Evolutionary conservation across 2,888 invertebrate species (phyloP), one percentile per base, ranked within the genome.

Genomic region (Phengaris arion): DNA sequence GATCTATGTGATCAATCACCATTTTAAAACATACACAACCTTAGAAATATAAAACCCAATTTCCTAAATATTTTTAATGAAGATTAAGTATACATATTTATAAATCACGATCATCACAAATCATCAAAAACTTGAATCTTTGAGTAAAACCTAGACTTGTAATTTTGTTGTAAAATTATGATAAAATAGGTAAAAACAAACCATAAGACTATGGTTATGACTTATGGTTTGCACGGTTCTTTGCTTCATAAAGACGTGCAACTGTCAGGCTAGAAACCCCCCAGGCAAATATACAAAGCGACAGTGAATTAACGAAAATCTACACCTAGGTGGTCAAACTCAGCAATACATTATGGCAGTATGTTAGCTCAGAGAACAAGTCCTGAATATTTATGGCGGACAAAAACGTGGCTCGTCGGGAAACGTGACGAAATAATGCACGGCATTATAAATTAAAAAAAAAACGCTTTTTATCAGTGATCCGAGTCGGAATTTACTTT

Each of bases 311-410:
- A 77, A 52, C 15, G 72, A 45, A 54, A 74, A 73, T 76, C 78
- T 79, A 78, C 59, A 74, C 74, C 75, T 55, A 75, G 76, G 77
- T 80, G 80, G 80, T 80, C 80, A 74, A 79, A 68, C 73, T 79
- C 77, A 78, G 74, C 79, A 52, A 78, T 79, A 79, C 59, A 75
- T 75, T 59, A 15, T 79, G 80, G 81, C 81, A 80, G 80, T 81
- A 79, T 76, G 77, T 75, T 72, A 59, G 73, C 76, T 76, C 64
- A 74, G 13, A 68, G 73, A 70, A 70, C 76, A 64, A 78, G 48
- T 68, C 68, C 68, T 68, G 13, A 8, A 6, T 48, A 13, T n/a
- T 7, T 6, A 3, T 22, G 2, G 45, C 46, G 68, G 48, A 48
- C 48, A 68, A 68, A 68, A n/a, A 46, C 13, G 46, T 13, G 13